Evolutionary conservation across 2,888 invertebrate genomes (phyloP).

Genomic region (Torymus texanus): DNA sequence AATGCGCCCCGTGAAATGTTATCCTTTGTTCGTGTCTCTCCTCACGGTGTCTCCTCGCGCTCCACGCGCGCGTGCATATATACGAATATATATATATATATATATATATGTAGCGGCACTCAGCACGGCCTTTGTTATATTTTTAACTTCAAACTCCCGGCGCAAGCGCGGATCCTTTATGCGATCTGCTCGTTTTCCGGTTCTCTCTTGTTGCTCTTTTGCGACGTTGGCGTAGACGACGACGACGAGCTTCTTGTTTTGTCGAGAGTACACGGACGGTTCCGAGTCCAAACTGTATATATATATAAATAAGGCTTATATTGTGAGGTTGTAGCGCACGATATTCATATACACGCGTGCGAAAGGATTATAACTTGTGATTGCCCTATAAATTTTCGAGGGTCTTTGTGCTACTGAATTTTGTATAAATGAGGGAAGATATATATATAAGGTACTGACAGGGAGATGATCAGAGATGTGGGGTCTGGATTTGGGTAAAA

Average conservation of each 20-base stretch:
- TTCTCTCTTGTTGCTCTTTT: constrained; percentile 5
- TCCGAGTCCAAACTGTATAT: neutral
- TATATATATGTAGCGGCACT: neutral
- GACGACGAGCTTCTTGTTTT: too few relatives aligned
- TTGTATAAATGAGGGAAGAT: neutral
- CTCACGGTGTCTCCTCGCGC: neutral
- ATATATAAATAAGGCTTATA: too few relatives aligned
- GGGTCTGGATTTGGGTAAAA: too few relatives aligned
- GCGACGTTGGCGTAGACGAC: too few relatives aligned
- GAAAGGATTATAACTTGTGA: too few relatives aligned
- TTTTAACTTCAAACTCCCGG: constrained; percentile 25
- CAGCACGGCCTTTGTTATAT: constrained; percentile 44
- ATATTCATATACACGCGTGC: too few relatives aligned
- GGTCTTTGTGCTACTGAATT: neutral
- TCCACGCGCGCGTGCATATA: too few relatives aligned
- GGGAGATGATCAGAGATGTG: too few relatives aligned
- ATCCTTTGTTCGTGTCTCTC: constrained; percentile 48
- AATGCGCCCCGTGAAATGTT: constrained; percentile 36
- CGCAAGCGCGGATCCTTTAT: constrained; percentile 19
- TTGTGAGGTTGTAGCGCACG: too few relatives aligned
- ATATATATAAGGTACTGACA: neutral
- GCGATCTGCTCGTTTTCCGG: constrained; percentile 21
- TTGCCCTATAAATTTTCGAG: too few relatives aligned
- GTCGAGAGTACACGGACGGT: neutral
- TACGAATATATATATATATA: too few relatives aligned